A percentile compares a stretch with the other conserved stretches of the same genome.
phyloP scores from a whole-genome alignment of 2,797 vertebrate species.

The Phrynocephalus vlangalii region DNA sequence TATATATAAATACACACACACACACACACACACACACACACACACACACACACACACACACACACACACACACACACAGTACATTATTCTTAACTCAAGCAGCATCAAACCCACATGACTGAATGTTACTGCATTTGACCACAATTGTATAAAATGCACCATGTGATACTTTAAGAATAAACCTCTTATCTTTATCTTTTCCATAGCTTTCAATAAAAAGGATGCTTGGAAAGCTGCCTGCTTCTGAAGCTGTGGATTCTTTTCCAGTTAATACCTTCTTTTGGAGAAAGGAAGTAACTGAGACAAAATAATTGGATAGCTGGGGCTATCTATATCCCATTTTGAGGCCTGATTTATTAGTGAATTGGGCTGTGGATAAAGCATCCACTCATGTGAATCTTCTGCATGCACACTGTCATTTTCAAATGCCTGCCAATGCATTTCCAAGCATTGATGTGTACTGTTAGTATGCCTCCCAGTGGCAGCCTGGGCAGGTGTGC shows the following conservation, averaged over 20 bases:
- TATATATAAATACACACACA: no score
- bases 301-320: slow-evolving; percentile 5
- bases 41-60: no score
- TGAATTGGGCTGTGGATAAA: background rate
- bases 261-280: background rate
- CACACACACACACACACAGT: no score
- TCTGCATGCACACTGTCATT: background rate
- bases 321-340: background rate
- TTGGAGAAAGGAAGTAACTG: background rate
- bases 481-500: background rate
- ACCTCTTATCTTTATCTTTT: slow-evolving; percentile 15
- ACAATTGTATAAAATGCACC: background rate
- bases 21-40: no score
- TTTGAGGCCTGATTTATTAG: background rate
- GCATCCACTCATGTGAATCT: background rate
- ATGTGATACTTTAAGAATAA: slow-evolving; percentile 1
- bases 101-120: slow-evolving; percentile 44
- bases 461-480: background rate
- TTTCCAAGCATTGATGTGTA: background rate
- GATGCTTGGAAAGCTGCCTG: background rate
- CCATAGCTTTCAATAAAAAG: background rate
- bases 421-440: background rate
- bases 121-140: accelerated
- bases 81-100: slow-evolving; percentile 31
- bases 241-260: background rate